A percentile compares a stretch with the other conserved stretches of the same genome.
These are phyloP conservation scores for Caenorhabditis wallacei DNA, from an alignment of 2,888 invertebrate genomes.

Conservation along the genomic window DNA sequence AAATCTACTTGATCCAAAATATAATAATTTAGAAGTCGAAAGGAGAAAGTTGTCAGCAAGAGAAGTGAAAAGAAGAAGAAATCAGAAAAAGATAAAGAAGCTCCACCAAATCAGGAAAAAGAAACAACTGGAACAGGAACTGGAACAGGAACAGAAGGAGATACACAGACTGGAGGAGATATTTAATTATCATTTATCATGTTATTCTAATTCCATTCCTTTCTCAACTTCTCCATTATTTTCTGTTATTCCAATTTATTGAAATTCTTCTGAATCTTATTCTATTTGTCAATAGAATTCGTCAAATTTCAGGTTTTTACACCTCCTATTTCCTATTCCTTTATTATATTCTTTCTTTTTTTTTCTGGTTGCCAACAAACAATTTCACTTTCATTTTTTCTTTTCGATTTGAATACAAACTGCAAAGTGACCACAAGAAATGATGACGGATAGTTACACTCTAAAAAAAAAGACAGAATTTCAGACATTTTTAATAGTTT, in stretches of 20 bases:
- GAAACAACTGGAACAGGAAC: background rate
- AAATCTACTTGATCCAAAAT: too few relatives aligned
- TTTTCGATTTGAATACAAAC: conserved; percentile 52
- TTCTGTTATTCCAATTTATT: background rate
- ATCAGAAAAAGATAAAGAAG: too few relatives aligned
- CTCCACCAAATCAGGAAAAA: background rate
- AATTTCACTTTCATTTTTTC: conserved; percentile 32
- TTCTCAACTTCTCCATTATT: background rate
- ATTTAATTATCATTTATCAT: too few relatives aligned
- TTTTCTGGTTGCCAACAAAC: conserved; percentile 25
- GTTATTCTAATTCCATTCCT: too few relatives aligned
- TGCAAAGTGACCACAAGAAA: conserved; percentile 29
- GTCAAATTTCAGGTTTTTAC: conserved; percentile 55
- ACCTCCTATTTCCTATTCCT: background rate
- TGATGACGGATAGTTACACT: conserved; percentile 38
- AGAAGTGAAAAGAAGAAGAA: too few relatives aligned
- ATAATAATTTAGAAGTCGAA: too few relatives aligned
- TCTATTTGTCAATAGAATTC: conserved; percentile 51
- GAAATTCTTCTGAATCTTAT: conserved; percentile 12
- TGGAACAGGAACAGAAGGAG: too few relatives aligned
- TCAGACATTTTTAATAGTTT: conserved; percentile 2
- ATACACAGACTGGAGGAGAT: too few relatives aligned
- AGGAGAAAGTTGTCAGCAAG: too few relatives aligned
- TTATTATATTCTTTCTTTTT: conserved; percentile 16
- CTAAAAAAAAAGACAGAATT: background rate